A percentile compares a stretch with the other conserved stretches of the same genome.
These are phyloP conservation scores for Pandion haliaetus DNA, from an alignment of 2,113 vertebrate species.

Conservation along the genomic window DNA sequence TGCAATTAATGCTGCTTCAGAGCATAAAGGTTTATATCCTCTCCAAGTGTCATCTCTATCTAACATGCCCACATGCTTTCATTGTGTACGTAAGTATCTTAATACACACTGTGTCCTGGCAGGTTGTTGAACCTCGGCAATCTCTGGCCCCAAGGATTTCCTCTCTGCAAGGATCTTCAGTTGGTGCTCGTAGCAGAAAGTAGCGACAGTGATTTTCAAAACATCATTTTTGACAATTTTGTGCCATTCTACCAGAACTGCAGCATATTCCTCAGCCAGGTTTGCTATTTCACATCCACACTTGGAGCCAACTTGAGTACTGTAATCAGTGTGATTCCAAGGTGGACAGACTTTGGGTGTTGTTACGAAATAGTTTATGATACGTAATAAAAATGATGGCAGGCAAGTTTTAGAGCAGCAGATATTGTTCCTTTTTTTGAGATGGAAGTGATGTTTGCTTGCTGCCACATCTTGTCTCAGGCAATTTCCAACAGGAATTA, in stretches of 20 bases:
- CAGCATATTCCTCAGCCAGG: background rate
- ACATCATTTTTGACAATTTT: background rate
- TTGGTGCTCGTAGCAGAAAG: background rate
- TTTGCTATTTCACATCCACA: background rate
- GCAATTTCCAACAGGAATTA: background rate
- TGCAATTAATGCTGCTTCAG: background rate
- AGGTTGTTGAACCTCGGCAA: background rate
- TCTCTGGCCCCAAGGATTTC: background rate
- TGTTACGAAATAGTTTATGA: background rate
- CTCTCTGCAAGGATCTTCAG: background rate
- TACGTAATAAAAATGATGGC: background rate
- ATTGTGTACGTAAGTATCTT: rapidly evolving
- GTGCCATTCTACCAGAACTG: background rate
- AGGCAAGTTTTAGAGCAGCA: background rate
- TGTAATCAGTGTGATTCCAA: rapidly evolving
- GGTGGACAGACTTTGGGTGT: background rate
- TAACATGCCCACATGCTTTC: background rate
- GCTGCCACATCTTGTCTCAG: background rate
- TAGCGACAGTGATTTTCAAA: background rate
- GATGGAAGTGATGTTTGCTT: background rate
- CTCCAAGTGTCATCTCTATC: background rate
- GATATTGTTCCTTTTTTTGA: background rate
- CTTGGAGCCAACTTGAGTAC: background rate
- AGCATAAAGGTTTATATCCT: background rate
- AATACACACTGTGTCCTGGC: background rate